These are phyloP conservation scores for Endomychus coccineus DNA, from an alignment of 2,888 invertebrate species.

Conservation along the genomic window DNA sequence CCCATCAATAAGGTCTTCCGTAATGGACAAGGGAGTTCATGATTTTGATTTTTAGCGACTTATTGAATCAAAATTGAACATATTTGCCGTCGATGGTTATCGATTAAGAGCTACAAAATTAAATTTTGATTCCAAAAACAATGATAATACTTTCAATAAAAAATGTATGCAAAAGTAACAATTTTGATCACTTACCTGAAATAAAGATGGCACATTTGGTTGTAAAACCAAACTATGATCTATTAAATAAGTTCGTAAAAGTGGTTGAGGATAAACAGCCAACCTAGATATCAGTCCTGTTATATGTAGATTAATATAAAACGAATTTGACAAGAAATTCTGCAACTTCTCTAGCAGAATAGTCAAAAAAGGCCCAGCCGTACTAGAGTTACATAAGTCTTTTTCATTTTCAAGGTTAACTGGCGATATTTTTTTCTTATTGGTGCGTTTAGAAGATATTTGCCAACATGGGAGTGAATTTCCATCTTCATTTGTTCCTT, in stretches of 20 bases:
- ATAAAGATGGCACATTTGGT: slow-evolving; percentile 83
- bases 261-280: slow-evolving; percentile 81
- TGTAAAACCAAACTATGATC: slow-evolving; percentile 80
- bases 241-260: slow-evolving; percentile 79
- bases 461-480: slow-evolving; percentile 22
- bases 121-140: too few species aligned
- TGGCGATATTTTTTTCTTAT: slow-evolving; percentile 21
- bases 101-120: too few species aligned
- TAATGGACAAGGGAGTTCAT: too few species aligned
- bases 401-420: slow-evolving; percentile 42
- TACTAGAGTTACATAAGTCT: slow-evolving; percentile 40
- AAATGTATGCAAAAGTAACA: too few species aligned
- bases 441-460: slow-evolving; percentile 33
- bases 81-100: too few species aligned
- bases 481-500: slow-evolving; percentile 41
- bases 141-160: too few species aligned
- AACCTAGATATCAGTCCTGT: slow-evolving; percentile 81
- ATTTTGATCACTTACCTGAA: slow-evolving; percentile 59
- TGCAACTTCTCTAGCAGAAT: slow-evolving; percentile 75
- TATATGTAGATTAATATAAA: slow-evolving; percentile 79
- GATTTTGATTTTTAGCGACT: too few species aligned
- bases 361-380: slow-evolving; percentile 71
- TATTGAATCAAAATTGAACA: too few species aligned
- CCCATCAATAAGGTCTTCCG: too few species aligned
- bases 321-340: slow-evolving; percentile 73